These are phyloP conservation scores for Galemys pyrenaicus DNA, from an alignment of 2,113 vertebrate species.

Conservation along the genomic window DNA sequence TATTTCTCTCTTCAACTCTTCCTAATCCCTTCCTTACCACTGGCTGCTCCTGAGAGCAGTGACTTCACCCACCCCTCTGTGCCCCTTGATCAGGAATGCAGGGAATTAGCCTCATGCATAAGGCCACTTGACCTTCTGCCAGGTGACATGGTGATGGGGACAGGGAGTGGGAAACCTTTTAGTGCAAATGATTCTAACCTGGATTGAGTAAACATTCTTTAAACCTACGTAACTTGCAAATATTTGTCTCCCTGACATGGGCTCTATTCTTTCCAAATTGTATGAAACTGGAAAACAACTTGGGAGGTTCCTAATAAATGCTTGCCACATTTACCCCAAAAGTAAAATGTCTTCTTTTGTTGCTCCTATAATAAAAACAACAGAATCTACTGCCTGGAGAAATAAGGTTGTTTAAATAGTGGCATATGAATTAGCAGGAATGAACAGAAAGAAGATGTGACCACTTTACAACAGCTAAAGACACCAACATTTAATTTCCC, in stretches of 20 bases:
- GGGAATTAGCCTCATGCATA: slow-evolving; percentile 53
- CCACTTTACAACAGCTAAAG: not conserved
- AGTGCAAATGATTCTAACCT: slow-evolving; percentile 58
- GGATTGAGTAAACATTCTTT: slow-evolving; percentile 72
- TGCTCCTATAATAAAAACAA: slow-evolving; percentile 28
- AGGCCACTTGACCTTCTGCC: slow-evolving; percentile 74
- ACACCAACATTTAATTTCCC: not conserved
- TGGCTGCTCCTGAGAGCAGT: not conserved
- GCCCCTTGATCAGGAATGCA: slow-evolving; percentile 65
- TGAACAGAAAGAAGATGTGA: not conserved
- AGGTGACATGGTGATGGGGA: not conserved
- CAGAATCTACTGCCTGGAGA: not conserved
- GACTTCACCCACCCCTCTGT: not conserved
- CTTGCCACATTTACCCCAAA: not conserved
- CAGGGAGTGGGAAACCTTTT: slow-evolving; percentile 6
- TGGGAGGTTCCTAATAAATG: slow-evolving; percentile 51
- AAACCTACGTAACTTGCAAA: slow-evolving; percentile 58
- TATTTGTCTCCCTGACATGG: slow-evolving; percentile 61
- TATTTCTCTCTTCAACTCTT: not conserved
- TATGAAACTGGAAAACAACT: slow-evolving; percentile 49
- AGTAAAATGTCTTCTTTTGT: slow-evolving; percentile 4
- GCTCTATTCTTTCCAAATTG: slow-evolving; percentile 51
- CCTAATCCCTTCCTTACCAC: slow-evolving; percentile 20
- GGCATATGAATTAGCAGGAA: not conserved
- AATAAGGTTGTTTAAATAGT: not conserved